A percentile compares a stretch with the other conserved stretches of the same genome.
Conservation (phyloP, 2,888 invertebrate genomes). For the Eupithecia abbreviata region DNA sequence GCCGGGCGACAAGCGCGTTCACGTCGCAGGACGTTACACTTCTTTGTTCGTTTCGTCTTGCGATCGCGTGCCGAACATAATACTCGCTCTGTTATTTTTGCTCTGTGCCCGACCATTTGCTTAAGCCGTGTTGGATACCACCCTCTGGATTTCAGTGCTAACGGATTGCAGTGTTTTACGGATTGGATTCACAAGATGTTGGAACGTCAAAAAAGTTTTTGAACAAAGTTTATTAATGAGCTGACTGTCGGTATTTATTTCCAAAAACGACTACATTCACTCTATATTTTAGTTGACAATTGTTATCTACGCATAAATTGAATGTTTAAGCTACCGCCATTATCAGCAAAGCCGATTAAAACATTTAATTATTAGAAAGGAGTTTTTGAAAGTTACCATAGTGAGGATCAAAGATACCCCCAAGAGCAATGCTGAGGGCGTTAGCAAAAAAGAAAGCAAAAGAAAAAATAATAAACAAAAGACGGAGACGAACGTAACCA, state of each 20-base stretch:
- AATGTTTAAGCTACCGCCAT: conserved; percentile 11
- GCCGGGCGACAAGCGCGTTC: conserved; percentile 60
- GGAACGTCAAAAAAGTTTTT: conserved; percentile 27
- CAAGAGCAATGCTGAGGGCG: conserved; percentile 84
- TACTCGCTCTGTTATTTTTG: conserved; percentile 70
- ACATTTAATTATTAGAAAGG: conserved; percentile 41
- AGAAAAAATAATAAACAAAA: conserved; percentile 85
- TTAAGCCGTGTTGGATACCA: conserved; percentile 54
- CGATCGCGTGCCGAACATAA: conserved; percentile 56
- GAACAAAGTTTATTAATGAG: conserved; percentile 19
- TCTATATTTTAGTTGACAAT: background rate
- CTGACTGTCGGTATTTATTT: background rate
- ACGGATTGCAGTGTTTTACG: conserved; percentile 77
- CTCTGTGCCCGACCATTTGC: conserved; percentile 54
- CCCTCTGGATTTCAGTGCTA: conserved; percentile 77
- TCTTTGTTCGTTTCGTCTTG: conserved; percentile 64
- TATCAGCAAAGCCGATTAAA: conserved; percentile 6
- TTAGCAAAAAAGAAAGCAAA: conserved; percentile 85
- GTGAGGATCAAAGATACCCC: conserved; percentile 87
- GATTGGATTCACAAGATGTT: conserved; percentile 54
- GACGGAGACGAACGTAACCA: conserved; percentile 80
- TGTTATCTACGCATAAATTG: conserved; percentile 1
- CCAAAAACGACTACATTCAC: background rate
- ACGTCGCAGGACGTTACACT: conserved; percentile 41
- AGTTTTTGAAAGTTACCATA: conserved; percentile 83